Evolutionary conservation across 1,140 invertebrate species (phyloP), one percentile per base, ranked within the genome.

Genomic region (Drosophila nannoptera): DNA sequence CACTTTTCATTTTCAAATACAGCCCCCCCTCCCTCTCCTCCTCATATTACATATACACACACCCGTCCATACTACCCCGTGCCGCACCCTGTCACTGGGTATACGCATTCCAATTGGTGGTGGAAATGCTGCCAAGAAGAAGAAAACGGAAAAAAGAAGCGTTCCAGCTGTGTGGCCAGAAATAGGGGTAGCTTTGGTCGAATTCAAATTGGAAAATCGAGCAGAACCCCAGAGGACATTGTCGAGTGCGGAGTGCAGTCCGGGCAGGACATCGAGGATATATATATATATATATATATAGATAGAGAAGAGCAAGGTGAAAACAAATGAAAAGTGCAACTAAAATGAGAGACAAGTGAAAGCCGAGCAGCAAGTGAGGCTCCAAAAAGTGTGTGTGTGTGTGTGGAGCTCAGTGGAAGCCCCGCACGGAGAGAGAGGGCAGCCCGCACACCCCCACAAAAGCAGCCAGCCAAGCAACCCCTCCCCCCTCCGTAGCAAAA

Each of bases 111-210:
- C 81, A 86, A 75, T 81, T 81, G 81, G 81, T 78, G 81, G 81
- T 86, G 69, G 74, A 56, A 56, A 40, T 31, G 33, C 22, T 22
- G 22, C 22, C 7, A 52, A 60, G 56, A 70, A 68, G 63, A 16
- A 49, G 48, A 62, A 29, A 33, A 22, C 31, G 8, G 46, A 14
- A 53, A 60, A 65, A 66, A 73, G 63, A 22, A 50, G 35, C 52
- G 52, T 78, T 77, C 75, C 75, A 78, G 76, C 76, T 70, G 69
- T 68, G 69, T 55, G 53, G 32, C 7, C 22, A 22, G 35, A 75
- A 81, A 81, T 86, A 86, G 67, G 81, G 81, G 81, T 86, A 81
- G 81, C 73, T 77, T 69, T 66, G 49, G 59, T 38, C 8, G 61
- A 61, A 64, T 75, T 81, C 82, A 50, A 81, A 77, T 86, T 81